These are phyloP conservation scores for Microtus oregoni DNA, from an alignment of 2,113 vertebrate species.

Conservation along the genomic window DNA sequence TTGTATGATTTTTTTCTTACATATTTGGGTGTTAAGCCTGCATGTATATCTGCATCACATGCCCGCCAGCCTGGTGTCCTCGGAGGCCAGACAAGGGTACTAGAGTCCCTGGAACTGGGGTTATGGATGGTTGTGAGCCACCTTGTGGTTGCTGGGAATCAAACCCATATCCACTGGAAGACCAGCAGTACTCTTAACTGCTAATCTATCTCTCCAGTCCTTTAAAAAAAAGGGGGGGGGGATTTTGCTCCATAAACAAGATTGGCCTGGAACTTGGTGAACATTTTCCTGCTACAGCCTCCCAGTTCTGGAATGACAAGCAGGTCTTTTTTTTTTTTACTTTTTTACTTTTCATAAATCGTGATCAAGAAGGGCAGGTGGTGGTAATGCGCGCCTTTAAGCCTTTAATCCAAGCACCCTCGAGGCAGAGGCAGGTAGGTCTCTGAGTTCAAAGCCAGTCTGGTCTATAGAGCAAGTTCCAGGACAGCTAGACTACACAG, in stretches of 20 bases:
- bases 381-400: background rate
- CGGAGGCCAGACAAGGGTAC: background rate
- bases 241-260: background rate
- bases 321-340: background rate
- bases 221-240: no score
- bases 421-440: background rate
- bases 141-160: background rate
- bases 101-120: background rate
- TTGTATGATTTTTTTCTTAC: background rate
- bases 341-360: background rate
- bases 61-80: background rate
- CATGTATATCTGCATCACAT: background rate
- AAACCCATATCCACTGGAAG: background rate
- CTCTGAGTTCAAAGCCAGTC: background rate
- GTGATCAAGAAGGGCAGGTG: background rate
- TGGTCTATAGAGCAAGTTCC: background rate
- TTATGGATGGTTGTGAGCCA: background rate
- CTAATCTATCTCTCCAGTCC: background rate
- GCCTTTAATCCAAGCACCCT: background rate
- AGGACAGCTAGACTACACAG: background rate
- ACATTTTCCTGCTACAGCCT: background rate
- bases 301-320: background rate
- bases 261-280: background rate
- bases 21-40: background rate
- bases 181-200: no score